Evolutionary conservation across 2,113 vertebrate species (phyloP).

Genomic region (Clarias magur): DNA sequence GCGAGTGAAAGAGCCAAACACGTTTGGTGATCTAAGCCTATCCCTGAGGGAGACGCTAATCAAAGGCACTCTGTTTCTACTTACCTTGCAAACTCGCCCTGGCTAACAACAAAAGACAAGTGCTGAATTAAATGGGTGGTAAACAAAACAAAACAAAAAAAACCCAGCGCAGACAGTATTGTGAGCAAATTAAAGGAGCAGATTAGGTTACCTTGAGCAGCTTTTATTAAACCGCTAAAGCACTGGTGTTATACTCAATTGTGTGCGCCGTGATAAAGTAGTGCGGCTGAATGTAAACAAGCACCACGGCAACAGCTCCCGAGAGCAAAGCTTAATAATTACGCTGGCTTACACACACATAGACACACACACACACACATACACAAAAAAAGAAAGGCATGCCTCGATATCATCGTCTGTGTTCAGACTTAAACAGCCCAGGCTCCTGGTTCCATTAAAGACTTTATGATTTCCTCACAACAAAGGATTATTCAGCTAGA

Average conservation of each 20-base stretch:
- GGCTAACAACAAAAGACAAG: constrained; percentile 15
- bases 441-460: not conserved
- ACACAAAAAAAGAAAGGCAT: not conserved
- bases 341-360: constrained; percentile 16
- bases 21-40: constrained; percentile 21
- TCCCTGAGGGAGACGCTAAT: constrained; percentile 26
- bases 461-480: constrained; percentile 1
- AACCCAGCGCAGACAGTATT: not conserved
- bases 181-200: constrained; percentile 17
- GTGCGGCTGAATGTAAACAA: constrained; percentile 39
- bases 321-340: constrained; percentile 33
- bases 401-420: constrained; percentile 25
- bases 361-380: no score
- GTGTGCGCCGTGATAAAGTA: not conserved
- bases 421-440: constrained; percentile 30
- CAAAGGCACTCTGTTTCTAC: not conserved
- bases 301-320: constrained; percentile 38
- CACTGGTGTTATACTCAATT: not conserved
- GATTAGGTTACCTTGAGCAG: constrained; percentile 23
- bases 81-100: not conserved
- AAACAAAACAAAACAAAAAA: not conserved
- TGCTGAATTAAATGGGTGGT: constrained; percentile 9
- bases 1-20: not conserved
- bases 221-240: constrained; percentile 25
- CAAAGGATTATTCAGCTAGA: not conserved